A percentile compares a stretch with the other conserved stretches of the same genome.
phyloP scores from a whole-genome alignment of 30 jellyfish, hydroid and myxozoan species.

The Turritopsis rubra region DNA sequence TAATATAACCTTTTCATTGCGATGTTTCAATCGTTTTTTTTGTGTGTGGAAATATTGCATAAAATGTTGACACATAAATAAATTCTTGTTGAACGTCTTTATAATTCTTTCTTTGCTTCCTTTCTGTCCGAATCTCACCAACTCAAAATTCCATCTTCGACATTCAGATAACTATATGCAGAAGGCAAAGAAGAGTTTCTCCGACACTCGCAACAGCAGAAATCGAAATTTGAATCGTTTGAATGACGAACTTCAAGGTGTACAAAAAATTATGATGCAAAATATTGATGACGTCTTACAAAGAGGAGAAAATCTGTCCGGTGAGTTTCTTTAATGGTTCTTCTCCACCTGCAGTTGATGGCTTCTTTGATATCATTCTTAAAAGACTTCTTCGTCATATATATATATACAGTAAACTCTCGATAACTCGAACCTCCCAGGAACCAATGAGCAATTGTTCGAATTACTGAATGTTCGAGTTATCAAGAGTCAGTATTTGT shows the following conservation, averaged over 20 bases:
- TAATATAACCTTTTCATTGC: too few relatives aligned
- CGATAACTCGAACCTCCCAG: too few relatives aligned
- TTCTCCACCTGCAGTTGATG: not conserved
- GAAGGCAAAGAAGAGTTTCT: slow-evolving; percentile 71
- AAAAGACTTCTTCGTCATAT: too few relatives aligned
- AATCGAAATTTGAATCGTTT: slow-evolving; percentile 51
- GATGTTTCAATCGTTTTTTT: too few relatives aligned
- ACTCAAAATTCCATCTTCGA: not conserved
- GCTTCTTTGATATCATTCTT: not conserved
- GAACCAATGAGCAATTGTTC: too few relatives aligned
- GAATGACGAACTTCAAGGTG: slow-evolving; percentile 95
- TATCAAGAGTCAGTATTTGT: too few relatives aligned
- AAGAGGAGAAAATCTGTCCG: slow-evolving; percentile 94
- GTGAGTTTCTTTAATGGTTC: slow-evolving; percentile 24
- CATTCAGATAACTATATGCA: slow-evolving; percentile 76
- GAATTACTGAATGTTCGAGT: too few relatives aligned
- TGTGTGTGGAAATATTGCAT: too few relatives aligned
- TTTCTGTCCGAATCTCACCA: too few relatives aligned
- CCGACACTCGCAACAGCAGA: slow-evolving; percentile 80
- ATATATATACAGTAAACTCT: too few relatives aligned
- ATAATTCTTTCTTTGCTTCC: not conserved
- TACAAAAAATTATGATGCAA: slow-evolving; percentile 93
- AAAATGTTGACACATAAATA: too few relatives aligned
- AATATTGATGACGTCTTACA: slow-evolving; percentile 94
- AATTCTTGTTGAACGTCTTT: too few relatives aligned